These are phyloP conservation scores for Amiota communis DNA, from an alignment of 2,888 invertebrate genomes.

Conservation along the genomic window DNA sequence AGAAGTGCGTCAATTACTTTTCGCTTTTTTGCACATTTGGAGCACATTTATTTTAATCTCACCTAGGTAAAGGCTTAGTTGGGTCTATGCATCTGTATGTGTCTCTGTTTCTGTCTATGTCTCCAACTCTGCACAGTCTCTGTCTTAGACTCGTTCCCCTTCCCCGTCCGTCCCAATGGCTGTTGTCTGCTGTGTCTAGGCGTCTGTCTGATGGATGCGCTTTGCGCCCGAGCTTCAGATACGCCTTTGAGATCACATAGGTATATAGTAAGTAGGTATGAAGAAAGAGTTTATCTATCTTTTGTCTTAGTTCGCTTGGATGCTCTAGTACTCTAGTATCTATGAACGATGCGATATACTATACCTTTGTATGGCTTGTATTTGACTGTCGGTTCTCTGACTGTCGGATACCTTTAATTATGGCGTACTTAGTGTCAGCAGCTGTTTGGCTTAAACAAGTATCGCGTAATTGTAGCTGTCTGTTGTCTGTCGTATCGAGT, in stretches of 20 bases:
- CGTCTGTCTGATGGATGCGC: slow-evolving; percentile 45
- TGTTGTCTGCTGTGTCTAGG: slow-evolving; percentile 28
- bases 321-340: slow-evolving; percentile 7
- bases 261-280: slow-evolving; percentile 27
- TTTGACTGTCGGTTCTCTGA: slow-evolving; percentile 2
- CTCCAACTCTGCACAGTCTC: not conserved
- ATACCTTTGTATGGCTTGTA: not conserved
- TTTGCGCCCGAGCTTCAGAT: slow-evolving; percentile 5
- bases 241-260: slow-evolving; percentile 16
- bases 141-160: not conserved
- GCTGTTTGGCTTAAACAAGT: slow-evolving; percentile 56
- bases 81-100: no score
- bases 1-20: slow-evolving; percentile 63
- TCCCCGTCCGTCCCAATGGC: not conserved
- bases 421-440: slow-evolving; percentile 62
- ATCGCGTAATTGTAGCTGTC: slow-evolving; percentile 42
- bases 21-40: slow-evolving; percentile 67
- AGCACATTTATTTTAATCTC: slow-evolving; percentile 68
- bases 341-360: not conserved
- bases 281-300: not conserved
- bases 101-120: not conserved
- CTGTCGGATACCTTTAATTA: slow-evolving; percentile 59
- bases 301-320: slow-evolving; percentile 11
- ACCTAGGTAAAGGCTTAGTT: slow-evolving; percentile 44
- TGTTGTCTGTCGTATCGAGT: slow-evolving; percentile 1